A percentile compares a stretch with the other conserved stretches of the same genome.
phyloP scores from a whole-genome alignment of 2,113 vertebrate species.

The Passer montanus region DNA sequence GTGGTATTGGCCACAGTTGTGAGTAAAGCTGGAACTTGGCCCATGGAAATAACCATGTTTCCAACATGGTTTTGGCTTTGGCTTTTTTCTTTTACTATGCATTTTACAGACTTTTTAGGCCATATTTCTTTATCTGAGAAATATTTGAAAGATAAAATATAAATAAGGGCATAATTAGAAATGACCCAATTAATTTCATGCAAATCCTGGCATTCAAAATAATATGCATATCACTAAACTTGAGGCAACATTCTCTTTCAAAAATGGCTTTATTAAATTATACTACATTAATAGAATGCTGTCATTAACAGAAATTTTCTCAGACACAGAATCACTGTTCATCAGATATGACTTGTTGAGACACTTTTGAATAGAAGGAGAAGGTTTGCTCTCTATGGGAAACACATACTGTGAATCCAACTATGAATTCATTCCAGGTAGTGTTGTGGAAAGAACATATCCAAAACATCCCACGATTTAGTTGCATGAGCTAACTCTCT shows the following conservation, averaged over 20 bases:
- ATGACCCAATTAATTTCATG: not conserved
- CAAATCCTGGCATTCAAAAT: slow-evolving; percentile 3
- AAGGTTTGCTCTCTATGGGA: not conserved
- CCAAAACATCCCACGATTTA: not conserved
- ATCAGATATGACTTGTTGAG: not conserved
- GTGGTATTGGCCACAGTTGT: not conserved
- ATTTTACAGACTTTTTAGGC: not conserved
- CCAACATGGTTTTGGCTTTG: not conserved
- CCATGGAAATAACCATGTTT: not conserved
- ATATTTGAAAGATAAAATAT: not conserved
- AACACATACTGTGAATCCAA: not conserved
- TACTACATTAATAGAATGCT: not conserved
- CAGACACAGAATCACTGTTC: not conserved
- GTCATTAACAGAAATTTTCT: not conserved
- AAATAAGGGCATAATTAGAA: not conserved
- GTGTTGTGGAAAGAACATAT: not conserved
- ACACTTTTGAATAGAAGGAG: not conserved
- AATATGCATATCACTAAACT: not conserved
- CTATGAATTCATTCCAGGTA: not conserved
- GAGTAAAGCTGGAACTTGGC: not conserved
- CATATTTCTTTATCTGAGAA: not conserved
- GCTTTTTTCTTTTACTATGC: not conserved
- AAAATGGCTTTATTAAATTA: not conserved
- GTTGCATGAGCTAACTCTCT: not conserved
- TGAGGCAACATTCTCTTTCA: not conserved